phyloP scores from a whole-genome alignment of 2,113 vertebrate genomes.

The Odocoileus virginianus region DNA sequence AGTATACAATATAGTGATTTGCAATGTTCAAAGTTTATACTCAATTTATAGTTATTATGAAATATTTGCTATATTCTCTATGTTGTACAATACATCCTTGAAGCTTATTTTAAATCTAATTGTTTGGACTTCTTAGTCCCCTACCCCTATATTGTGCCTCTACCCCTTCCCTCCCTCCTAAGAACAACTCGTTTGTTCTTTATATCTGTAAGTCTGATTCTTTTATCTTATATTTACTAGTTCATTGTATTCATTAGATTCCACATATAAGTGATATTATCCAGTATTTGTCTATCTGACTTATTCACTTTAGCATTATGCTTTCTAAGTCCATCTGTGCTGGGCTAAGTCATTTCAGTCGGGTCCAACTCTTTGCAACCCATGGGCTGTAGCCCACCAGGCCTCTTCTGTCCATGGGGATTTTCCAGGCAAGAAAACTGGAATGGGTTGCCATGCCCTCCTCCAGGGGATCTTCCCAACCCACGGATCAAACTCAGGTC shows the following conservation, averaged over 20 bases:
- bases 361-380: neutral
- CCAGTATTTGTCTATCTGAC: neutral
- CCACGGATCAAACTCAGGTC: neutral
- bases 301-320: neutral
- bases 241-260: neutral
- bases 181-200: neutral
- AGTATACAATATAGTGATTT: neutral
- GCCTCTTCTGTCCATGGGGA: neutral
- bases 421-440: neutral
- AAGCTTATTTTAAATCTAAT: neutral
- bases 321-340: neutral
- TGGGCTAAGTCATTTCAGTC: neutral
- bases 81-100: neutral
- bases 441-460: neutral
- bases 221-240: neutral
- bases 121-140: neutral
- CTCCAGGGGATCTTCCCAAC: neutral
- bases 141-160: neutral
- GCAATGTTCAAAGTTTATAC: neutral
- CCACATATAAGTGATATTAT: neutral
- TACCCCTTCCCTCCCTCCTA: neutral
- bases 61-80: neutral
- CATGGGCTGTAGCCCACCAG: neutral
- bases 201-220: neutral
- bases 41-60: neutral